Base-by-base conservation (phyloP, 2,113 vertebrate species). In the Campylomormyrus tamandua region DNA sequence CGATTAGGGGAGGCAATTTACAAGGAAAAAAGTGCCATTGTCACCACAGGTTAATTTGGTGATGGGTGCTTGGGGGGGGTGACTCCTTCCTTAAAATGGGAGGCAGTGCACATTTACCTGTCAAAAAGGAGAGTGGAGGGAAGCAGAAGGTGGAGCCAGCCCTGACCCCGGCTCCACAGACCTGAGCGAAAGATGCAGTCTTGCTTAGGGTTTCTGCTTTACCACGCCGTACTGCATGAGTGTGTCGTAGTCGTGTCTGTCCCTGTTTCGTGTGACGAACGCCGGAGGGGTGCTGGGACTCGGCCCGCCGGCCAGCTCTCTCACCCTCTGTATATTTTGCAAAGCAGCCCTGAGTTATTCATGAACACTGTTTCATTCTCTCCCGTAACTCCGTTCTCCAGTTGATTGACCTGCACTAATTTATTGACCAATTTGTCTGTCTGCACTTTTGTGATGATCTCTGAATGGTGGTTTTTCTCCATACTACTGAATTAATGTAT, bases 401-500 rank as follows among this genome's bases (percentile, higher is more conserved):
- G n/a, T 52, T 48, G 2, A 52, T 27, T 66, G 13, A 50, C 17
- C 9, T 42, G 48, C 70, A 77, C 48, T 80, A 90, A 87, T 56
- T 85, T 56, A 87, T 66, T 86, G 39, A 90, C 58, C 35, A 13
- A 3, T 70, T 83, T 9, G 31, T 53, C 46, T 42, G 66, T 49
- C 15, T 24, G 39, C 83, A 56, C 46, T 42, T 27, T 45, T 4
- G 45, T 92, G 83, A 80, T 39, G 89, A 88, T 92, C 90, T 66
- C 66, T 89, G 24, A 21, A 39, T 48, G 88, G 56, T 90, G 83
- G 46, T 90, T 88, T 56, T 46, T 83, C 87, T 90, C 6, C 8
- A 62, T 13, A 42, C 83, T 27, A 17, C 48, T 87, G 42, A 93
- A 93, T 93, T 94, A 94, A 93, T 93, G 93, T 93, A 66, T 90